A percentile compares a stretch with the other conserved stretches of the same genome.
Evolutionary conservation across 1,140 invertebrate genomes (phyloP).

Genomic region (Triops cancriformis): DNA sequence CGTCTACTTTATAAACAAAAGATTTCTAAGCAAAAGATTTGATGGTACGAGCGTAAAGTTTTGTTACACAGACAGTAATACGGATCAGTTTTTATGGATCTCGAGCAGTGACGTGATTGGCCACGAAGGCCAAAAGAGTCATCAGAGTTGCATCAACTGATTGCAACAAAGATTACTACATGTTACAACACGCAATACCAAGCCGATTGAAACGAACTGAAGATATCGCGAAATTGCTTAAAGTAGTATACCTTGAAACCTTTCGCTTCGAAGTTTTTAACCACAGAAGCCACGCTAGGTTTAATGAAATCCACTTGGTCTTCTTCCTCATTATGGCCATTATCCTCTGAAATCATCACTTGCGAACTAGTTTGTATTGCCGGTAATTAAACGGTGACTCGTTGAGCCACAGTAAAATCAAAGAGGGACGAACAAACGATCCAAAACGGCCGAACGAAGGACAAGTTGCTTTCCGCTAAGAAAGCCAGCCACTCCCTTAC

Average conservation of each 20-base stretch:
- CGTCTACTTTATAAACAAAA: no score
- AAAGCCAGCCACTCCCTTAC: conserved; percentile 1
- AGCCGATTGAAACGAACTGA: no score
- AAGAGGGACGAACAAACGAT: neutral
- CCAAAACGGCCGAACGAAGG: neutral
- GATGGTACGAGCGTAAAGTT: no score
- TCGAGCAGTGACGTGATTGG: no score
- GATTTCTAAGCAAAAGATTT: no score
- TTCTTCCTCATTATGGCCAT: no score
- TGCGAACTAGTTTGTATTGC: neutral
- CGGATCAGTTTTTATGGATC: no score
- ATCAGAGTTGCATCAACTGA: no score
- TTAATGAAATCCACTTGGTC: neutral
- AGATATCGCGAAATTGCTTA: neutral
- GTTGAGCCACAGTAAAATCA: neutral
- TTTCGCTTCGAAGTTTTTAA: neutral
- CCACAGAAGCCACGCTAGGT: neutral
- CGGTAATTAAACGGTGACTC: neutral
- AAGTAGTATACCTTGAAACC: neutral
- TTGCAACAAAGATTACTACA: no score
- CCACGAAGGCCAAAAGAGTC: no score
- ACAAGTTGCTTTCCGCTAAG: neutral
- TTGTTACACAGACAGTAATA: no score
- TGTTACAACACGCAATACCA: no score
- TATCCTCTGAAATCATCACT: neutral